Base-by-base conservation (phyloP, 2,888 invertebrate species). In the Cephonodes hylas region DNA sequence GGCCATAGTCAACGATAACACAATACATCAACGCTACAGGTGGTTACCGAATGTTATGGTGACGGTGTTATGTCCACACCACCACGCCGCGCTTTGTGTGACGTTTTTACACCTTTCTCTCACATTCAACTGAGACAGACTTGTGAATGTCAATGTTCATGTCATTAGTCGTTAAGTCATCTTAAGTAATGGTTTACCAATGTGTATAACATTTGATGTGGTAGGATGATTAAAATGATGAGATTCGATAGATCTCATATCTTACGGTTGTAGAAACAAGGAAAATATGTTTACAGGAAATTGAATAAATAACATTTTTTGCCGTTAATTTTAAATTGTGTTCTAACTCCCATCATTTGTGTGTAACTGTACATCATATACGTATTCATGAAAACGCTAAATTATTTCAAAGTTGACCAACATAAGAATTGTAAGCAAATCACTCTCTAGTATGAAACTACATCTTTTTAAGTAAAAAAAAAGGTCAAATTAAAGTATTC, bases 11-110 rank as follows among this genome's bases (percentile, higher is more conserved):
- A 79, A 83, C 80, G 84, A 90, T 80, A 91, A 90, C 79, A 87
- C 89, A 31, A 73, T 90, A 75, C 83, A 81, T 68, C 85, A 84
- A 67, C 79, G 78, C 66, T 86, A 85, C 91, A 91, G 91, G 91
- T 88, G 81, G 80, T 27, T 23, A 42, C 59, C 31, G 23, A 60
- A 61, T 60, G 60, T 61, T 59, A 61, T 34, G 65, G 66, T 69
- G 67, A 48, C 48, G 66, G 64, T 61, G 4, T n/a, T 38, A 10
- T 38, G 58, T 59, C 15, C 53, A 53, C 27, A 15, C 53, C 45
- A 45, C 13, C 1, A 13, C 10, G 22, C 22, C 45, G 18, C 10
- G 31, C 18, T 31, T 42, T 61, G 25, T 60, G 38, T 57, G 18
- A 10, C 10, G n/a, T 25, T 25, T 6, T 42, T n/a, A 6, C 25